Base-by-base conservation (phyloP, 2,888 invertebrate species). In the Hyles lineata region DNA sequence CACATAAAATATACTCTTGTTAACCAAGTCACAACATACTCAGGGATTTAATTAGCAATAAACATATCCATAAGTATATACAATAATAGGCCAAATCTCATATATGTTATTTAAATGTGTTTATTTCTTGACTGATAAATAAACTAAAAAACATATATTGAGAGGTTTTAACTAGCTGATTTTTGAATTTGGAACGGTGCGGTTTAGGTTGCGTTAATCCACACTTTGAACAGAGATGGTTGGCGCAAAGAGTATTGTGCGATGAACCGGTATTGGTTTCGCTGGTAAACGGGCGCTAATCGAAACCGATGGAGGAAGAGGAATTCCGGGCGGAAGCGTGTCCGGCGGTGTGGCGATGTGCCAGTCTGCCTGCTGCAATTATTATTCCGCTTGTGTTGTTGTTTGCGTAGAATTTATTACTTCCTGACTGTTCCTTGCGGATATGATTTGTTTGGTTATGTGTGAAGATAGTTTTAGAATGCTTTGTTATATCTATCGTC, bases 281-380 rank as follows among this genome's bases (percentile, higher is more conserved):
- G 43, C 67, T 15, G 67, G 43, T 50, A 23, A 58, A 35, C 35
- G 55, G 29, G n/a, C 60, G 60, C 25, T 71, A 71, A 71, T 71
- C 35, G 60, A 71, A n/a, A 35, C 23, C 60, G 43, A 43, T 60
- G 21, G 43, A 29, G n/a, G 21, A 59, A 71, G 43, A 58, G 58
- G 70, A 71, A 35, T 60, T 60, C 70, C 58, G 60, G 58, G 17
- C 70, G 70, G 70, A 71, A 71, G 25, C 60, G 32, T 71, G 19
- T 23, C 70, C 43, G 43, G 23, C 70, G 52, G 52, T 23, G 23
- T 25, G 60, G 25, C 70, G 70, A 43, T 19, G 15, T 35, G 70
- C n/a, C 23, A 59, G 23, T 19, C 19, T 19, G 23, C 0, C 21
- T 11, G n/a, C 11, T 43, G 63, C 35, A 62, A 43, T 63, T 63